Percentiles rank a stretch among this genome's conserved stretches.
Conservation (phyloP, 2,113 vertebrate genomes). For the Sinosuthora webbiana region DNA sequence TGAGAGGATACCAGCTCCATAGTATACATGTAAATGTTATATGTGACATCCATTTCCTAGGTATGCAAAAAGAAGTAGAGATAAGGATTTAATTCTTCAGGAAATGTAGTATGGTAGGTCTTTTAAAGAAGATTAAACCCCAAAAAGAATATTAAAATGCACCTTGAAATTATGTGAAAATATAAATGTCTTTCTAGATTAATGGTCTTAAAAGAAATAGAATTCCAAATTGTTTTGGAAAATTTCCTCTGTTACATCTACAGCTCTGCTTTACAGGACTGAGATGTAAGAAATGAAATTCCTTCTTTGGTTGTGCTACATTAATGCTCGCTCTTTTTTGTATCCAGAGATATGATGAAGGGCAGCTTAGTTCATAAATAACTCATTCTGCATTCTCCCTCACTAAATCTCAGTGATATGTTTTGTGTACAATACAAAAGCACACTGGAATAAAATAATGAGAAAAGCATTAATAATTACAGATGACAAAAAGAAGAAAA, state of each 20-base stretch:
- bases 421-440: background rate
- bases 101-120: background rate
- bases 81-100: background rate
- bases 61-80: background rate
- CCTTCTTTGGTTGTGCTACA: background rate
- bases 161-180: background rate
- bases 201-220: background rate
- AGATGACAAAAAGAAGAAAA: constrained; percentile 24
- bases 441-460: background rate
- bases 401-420: background rate
- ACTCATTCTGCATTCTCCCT: background rate
- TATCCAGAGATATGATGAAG: background rate
- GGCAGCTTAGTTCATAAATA: background rate
- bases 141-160: background rate
- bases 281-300: background rate
- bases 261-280: background rate
- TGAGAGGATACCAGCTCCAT: background rate
- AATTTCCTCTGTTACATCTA: background rate
- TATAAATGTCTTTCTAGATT: background rate
- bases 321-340: background rate
- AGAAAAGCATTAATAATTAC: constrained; percentile 5
- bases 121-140: background rate
- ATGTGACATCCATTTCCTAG: background rate
- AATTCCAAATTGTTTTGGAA: background rate
- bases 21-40: background rate